A percentile compares a stretch with the other conserved stretches of the same genome.
These are phyloP conservation scores for Onthophagus taurus DNA, from an alignment of 1,140 invertebrate species.

Conservation along the genomic window DNA sequence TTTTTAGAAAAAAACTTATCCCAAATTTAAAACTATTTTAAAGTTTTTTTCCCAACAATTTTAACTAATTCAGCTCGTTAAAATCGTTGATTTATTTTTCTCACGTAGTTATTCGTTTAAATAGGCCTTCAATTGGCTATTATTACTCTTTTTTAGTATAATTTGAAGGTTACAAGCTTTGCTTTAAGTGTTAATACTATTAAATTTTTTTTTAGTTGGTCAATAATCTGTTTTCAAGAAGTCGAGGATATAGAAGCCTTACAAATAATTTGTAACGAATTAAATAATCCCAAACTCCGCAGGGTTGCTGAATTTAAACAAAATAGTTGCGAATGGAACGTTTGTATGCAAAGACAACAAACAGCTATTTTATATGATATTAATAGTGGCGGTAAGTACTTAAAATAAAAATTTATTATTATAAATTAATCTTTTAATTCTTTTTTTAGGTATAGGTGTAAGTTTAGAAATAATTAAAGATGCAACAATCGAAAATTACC, in stretches of 20 bases:
- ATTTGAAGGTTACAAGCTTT: too few relatives aligned
- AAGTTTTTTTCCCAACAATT: too few relatives aligned
- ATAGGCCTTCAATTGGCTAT: too few relatives aligned
- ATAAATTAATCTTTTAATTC: constrained; percentile 3
- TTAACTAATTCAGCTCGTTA: too few relatives aligned
- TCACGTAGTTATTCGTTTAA: too few relatives aligned
- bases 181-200: too few relatives aligned
- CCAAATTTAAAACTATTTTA: too few relatives aligned
- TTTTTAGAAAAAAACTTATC: too few relatives aligned
- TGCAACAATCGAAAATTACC: constrained; percentile 1
- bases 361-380: constrained; percentile 45
- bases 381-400: constrained; percentile 35
- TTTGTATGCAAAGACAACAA: constrained; percentile 33
- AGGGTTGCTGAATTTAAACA: constrained; percentile 56
- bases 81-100: too few relatives aligned
- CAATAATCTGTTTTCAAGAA: constrained; percentile 65
- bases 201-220: constrained; percentile 42
- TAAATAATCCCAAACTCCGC: constrained; percentile 56
- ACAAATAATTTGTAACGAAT: constrained; percentile 60
- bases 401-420: neutral
- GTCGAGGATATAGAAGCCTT: constrained; percentile 53
- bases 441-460: constrained; percentile 21
- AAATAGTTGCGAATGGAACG: constrained; percentile 54
- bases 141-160: too few relatives aligned
- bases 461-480: constrained; percentile 13